Conservation (phyloP, 53 echinoderm and acorn worm species). For the Actinopyga echinites region DNA sequence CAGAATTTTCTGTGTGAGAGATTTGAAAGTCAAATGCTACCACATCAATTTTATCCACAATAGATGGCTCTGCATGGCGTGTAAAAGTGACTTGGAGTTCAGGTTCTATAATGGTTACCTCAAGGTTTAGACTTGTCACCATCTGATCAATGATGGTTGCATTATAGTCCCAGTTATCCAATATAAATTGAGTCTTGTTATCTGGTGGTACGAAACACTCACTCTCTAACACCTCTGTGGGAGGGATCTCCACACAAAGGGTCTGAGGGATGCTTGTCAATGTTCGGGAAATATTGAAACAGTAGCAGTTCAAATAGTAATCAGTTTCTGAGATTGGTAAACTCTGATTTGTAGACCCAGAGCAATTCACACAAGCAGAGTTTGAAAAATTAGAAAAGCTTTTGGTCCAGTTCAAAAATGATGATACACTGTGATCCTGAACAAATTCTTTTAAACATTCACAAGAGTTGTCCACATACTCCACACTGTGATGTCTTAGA, state of each 20-base stretch:
- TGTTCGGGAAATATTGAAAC: conserved; percentile 42
- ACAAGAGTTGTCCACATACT: conserved; percentile 3
- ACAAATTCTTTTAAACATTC: not conserved
- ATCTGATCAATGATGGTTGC: conserved; percentile 67
- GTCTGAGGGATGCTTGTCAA: conserved; percentile 25
- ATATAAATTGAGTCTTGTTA: conserved; percentile 65
- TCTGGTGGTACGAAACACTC: conserved; percentile 75
- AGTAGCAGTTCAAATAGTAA: conserved; percentile 61
- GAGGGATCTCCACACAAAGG: conserved; percentile 36
- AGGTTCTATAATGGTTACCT: conserved; percentile 63
- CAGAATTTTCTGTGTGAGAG: conserved; percentile 55
- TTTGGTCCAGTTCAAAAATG: not conserved
- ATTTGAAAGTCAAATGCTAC: conserved; percentile 66
- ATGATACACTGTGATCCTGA: not conserved
- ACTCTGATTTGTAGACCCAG: not conserved
- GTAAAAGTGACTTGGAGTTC: conserved; percentile 66
- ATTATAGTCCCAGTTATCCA: conserved; percentile 76
- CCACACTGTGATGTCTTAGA: not conserved
- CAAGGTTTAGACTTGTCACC: conserved; percentile 43
- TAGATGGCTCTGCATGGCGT: conserved; percentile 55
- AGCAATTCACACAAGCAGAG: not conserved
- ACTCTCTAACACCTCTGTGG: conserved; percentile 61
- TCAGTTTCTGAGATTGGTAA: not conserved
- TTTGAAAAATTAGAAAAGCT: not conserved
- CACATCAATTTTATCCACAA: conserved; percentile 68